Conservation (phyloP, 2,113 vertebrate genomes). For the Plecturocebus donacophilus region DNA sequence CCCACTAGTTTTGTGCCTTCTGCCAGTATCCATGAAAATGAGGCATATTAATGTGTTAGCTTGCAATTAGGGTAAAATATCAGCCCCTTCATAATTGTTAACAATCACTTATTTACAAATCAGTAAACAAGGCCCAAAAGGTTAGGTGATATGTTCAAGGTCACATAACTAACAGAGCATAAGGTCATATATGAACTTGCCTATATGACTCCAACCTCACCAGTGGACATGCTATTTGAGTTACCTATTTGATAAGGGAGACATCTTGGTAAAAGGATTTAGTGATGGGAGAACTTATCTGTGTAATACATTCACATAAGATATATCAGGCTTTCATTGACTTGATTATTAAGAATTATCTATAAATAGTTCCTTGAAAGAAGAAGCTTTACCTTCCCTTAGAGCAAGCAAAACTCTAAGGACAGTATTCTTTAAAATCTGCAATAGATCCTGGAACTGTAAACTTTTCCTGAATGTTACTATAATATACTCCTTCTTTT, state of each 20-base stretch:
- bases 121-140: background rate
- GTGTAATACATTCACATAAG: too few relatives aligned
- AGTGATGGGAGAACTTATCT: background rate
- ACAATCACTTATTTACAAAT: background rate
- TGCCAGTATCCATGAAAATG: background rate
- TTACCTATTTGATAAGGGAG: background rate
- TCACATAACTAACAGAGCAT: background rate
- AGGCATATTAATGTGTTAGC: background rate
- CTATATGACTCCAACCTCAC: background rate
- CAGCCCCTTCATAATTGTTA: background rate
- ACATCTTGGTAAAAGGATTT: background rate
- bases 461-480: background rate
- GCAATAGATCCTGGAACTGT: background rate
- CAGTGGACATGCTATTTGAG: background rate
- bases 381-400: background rate
- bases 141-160: background rate
- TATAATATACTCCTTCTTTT: background rate
- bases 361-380: background rate
- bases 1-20: background rate
- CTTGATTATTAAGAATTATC: background rate
- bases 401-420: background rate
- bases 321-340: background rate
- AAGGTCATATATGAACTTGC: background rate
- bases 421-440: background rate
- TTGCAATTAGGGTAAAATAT: background rate